Evolutionary conservation across 2,797 vertebrate species (phyloP), one percentile per base, ranked within the genome.

Genomic region (Amazona finschi): DNA sequence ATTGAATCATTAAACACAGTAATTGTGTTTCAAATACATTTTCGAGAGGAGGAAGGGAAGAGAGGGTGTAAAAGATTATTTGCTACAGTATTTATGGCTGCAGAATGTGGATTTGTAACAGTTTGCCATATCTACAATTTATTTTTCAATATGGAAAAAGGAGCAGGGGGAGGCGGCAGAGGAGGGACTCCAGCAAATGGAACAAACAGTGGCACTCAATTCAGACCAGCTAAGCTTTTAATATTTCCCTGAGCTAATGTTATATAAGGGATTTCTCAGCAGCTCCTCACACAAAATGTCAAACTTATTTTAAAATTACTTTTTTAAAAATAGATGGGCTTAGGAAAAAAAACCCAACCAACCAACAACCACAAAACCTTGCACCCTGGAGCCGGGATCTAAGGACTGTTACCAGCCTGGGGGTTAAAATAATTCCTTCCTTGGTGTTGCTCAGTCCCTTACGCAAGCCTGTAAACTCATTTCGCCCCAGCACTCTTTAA

Each of bases 291-390:
- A 17, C 85, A 91, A 89, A 95, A 90, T 91, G 88, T 91, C 92
- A 96, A 93, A 90, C 49, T 95, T 95, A 94, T 94, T 94, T 97
- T 96, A 62, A 96, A 95, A 90, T 88, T 94, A 87, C 93, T 94
- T 96, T 79, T 36, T 72, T 65, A 82, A 94, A 97, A 95, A 96
- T 93, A 96, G 94, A 93, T 61, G 85, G 84, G 90, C 50, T 85
- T 50, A 76, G 61, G 9, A 27, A 41, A 72, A 58, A 55, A 50
- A 76, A 3, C n/a, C n/a, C 33, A 27, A 39, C 58, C 24, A 21
- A 15, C 25, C 28, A 19, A 60, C 8, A 4, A 41, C 14, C 20
- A 31, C 22, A 64, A 71, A 66, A 76, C 55, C 55, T 39, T 60
- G 74, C 91, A 82, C 77, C 70, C 77, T 38, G 61, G 83, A 93